Percentiles rank a stretch among this genome's conserved stretches.
These are phyloP conservation scores for Iphiclides podalirius DNA, from an alignment of 2,888 invertebrate species.

Conservation along the genomic window DNA sequence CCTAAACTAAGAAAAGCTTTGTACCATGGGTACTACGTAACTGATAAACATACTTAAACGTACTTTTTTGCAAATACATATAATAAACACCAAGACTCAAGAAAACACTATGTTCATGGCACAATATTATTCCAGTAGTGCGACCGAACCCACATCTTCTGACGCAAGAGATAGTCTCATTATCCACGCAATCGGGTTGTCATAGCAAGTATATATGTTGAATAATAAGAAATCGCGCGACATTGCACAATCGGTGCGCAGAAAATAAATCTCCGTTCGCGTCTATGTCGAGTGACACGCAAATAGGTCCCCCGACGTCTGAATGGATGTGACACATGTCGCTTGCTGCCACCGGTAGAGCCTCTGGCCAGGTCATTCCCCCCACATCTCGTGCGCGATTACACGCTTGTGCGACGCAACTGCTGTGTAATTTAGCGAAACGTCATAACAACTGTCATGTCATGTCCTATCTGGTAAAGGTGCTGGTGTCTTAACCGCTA, in stretches of 20 bases:
- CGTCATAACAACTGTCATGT: constrained; percentile 12
- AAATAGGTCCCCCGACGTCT: constrained; percentile 18
- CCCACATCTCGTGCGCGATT: constrained; percentile 19
- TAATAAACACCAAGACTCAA: too few species aligned
- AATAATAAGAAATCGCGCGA: constrained; percentile 5
- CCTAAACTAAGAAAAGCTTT: too few species aligned
- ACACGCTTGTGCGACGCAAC: constrained; percentile 17
- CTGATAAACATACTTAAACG: too few species aligned
- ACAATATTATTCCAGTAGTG: too few species aligned
- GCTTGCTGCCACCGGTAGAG: constrained; percentile 7
- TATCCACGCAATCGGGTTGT: too few species aligned
- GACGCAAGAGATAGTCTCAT: too few species aligned
- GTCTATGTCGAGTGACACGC: constrained; percentile 16
- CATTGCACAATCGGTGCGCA: constrained; percentile 11
- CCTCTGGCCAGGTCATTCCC: constrained; percentile 17
- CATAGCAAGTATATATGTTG: too few species aligned
- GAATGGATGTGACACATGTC: constrained; percentile 19
- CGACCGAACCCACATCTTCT: too few species aligned
- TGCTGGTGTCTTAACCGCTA: not conserved
- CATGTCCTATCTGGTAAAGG: too few species aligned
- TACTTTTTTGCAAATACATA: too few species aligned
- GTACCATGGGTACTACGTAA: too few species aligned
- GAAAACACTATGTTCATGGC: too few species aligned
- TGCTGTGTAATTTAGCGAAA: constrained; percentile 19
- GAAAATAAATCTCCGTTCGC: constrained; percentile 5